Conservation (phyloP, 2,113 vertebrate genomes). For the Passer montanus region DNA sequence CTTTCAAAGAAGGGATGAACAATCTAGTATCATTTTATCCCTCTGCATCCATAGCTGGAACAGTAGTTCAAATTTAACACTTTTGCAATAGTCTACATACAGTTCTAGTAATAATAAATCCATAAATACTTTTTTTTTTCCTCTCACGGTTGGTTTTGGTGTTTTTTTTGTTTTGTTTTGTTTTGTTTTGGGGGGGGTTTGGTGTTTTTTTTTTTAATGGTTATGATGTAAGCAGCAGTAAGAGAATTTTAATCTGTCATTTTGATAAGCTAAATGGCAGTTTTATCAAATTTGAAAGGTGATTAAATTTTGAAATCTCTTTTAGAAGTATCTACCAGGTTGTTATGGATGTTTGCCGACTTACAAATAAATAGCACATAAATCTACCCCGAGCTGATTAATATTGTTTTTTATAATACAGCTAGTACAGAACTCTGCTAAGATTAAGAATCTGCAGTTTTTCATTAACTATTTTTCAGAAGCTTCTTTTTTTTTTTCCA, state of each 20-base stretch:
- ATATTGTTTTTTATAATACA: neutral
- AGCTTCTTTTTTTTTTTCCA: neutral
- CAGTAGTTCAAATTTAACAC: neutral
- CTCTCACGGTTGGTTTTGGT: neutral
- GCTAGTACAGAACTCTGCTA: neutral
- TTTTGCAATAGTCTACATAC: neutral
- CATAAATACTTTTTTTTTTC: neutral
- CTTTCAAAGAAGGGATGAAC: neutral
- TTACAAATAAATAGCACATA: neutral
- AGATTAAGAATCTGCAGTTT: neutral
- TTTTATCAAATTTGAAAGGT: neutral
- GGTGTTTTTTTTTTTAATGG: neutral
- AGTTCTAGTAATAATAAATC: neutral
- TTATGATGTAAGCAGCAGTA: neutral
- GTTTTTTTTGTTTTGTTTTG: neutral
- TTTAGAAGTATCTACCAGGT: neutral
- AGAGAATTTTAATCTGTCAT: neutral
- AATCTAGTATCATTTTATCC: neutral
- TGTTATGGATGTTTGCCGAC: neutral
- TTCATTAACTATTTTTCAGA: neutral
- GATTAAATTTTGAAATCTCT: neutral
- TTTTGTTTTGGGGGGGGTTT: neutral
- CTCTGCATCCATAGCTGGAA: neutral
- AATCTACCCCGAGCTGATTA: neutral
- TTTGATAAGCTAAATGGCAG: neutral